Evolutionary conservation across 2,888 invertebrate species (phyloP).

Genomic region (Drosophila infuscata): DNA sequence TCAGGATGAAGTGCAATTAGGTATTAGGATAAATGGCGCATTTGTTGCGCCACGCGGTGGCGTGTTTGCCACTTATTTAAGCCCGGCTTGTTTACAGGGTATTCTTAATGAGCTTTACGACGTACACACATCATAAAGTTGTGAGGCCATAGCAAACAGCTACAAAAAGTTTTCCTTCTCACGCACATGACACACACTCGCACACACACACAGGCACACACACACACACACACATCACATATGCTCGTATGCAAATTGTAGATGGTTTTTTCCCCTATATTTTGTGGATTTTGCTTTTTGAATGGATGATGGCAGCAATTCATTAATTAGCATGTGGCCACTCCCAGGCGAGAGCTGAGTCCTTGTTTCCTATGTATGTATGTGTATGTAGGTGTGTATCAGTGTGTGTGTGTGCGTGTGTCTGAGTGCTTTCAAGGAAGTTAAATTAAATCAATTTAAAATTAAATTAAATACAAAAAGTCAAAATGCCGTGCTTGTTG

Average conservation of each 20-base stretch:
- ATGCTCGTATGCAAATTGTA: constrained; percentile 66
- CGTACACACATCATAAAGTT: constrained; percentile 15
- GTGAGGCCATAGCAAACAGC: constrained; percentile 24
- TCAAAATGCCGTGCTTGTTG: constrained; percentile 37
- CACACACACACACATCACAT: constrained; percentile 5
- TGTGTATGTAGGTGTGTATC: constrained; percentile 3
- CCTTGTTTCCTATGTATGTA: constrained; percentile 28
- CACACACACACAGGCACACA: constrained; percentile 7
- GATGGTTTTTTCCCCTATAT: constrained; percentile 35
- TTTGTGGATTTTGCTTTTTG: constrained; percentile 17
- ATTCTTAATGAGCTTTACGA: constrained; percentile 39
- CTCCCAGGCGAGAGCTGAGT: constrained; percentile 53
- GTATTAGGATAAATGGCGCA: constrained; percentile 22
- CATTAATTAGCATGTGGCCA: constrained; percentile 78
- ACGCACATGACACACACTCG: constrained; percentile 32
- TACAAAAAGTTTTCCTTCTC: constrained; percentile 36
- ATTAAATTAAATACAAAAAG: constrained; percentile 64
- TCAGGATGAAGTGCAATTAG: constrained; percentile 8
- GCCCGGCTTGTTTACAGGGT: constrained; percentile 36
- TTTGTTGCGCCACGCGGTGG: constrained; percentile 34
- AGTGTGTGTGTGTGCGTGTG: background rate
- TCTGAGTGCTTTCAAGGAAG: constrained; percentile 36
- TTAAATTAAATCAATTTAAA: constrained; percentile 76
- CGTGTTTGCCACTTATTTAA: constrained; percentile 29
- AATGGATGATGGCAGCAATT: constrained; percentile 58